A percentile compares a stretch with the other conserved stretches of the same genome.
Evolutionary conservation across 2,113 vertebrate species (phyloP).

Genomic region (Mastomys natalensis): DNA sequence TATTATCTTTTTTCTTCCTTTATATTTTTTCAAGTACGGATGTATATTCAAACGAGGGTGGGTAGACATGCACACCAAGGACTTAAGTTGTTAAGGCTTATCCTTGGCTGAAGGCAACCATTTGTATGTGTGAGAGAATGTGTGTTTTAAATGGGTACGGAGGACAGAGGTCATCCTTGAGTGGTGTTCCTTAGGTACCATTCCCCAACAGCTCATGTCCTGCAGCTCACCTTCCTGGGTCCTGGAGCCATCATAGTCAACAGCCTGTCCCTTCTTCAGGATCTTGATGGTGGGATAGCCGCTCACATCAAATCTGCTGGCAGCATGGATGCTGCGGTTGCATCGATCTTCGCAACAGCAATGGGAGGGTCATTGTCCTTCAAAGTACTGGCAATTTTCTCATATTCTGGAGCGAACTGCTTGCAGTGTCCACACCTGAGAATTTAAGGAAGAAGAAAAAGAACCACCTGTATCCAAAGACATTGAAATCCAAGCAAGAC

Average conservation of each 20-base stretch:
- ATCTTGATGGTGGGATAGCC: constrained; percentile 99
- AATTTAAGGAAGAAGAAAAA: background rate
- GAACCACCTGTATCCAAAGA: background rate
- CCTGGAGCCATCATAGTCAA: constrained; percentile 96
- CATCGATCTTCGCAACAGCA: constrained; percentile 96
- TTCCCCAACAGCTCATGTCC: no score
- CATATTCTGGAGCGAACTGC: constrained; percentile 96
- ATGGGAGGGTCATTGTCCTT: constrained; percentile 95
- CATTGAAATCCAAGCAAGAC: background rate
- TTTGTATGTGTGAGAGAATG: background rate
- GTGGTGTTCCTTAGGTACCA: background rate
- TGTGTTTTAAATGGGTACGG: background rate
- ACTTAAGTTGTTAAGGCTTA: background rate
- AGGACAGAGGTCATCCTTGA: background rate
- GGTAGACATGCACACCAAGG: background rate
- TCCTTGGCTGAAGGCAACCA: background rate
- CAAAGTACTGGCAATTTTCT: constrained; percentile 93
- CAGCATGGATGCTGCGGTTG: constrained; percentile 89
- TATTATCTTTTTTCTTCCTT: no score
- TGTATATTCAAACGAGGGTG: background rate
- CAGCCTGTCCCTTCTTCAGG: constrained; percentile 94
- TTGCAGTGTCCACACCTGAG: constrained; percentile 98
- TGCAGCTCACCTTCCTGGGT: constrained; percentile 90
- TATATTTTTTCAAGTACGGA: background rate
- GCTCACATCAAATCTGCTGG: constrained; percentile 93